A percentile compares a stretch with the other conserved stretches of the same genome.
These are phyloP conservation scores for Atta colombica DNA, from an alignment of 1,140 invertebrate species.

Conservation along the genomic window DNA sequence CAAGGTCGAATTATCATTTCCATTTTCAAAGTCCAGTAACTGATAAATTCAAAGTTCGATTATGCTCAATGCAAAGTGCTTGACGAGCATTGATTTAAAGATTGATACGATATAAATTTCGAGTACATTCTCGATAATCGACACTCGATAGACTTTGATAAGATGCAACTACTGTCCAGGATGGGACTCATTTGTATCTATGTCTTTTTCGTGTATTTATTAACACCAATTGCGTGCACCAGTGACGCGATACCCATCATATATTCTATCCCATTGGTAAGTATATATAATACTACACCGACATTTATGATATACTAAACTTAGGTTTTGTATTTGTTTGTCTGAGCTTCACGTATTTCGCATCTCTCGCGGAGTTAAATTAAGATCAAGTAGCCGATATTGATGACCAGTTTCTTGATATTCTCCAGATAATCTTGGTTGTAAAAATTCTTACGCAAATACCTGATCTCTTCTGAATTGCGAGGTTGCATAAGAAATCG, in stretches of 20 bases:
- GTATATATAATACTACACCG: not conserved
- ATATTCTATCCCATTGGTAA: conserved; percentile 44
- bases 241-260: conserved; percentile 13
- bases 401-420: conserved; percentile 18
- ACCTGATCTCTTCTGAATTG: not conserved
- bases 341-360: not conserved
- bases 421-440: conserved; percentile 22
- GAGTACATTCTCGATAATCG: not conserved
- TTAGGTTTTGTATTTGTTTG: conserved; percentile 30
- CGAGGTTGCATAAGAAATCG: conserved; percentile 6
- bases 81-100: not conserved
- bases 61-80: not conserved
- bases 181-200: conserved; percentile 15
- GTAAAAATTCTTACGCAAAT: not conserved
- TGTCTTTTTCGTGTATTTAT: not conserved
- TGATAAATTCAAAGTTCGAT: conserved; percentile 41
- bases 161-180: not conserved
- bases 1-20: not conserved
- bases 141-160: conserved; percentile 1
- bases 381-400: conserved; percentile 2
- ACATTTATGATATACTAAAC: conserved; percentile 1
- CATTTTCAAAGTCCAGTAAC: no score
- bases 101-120: not conserved
- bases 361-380: conserved; percentile 8
- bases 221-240: not conserved